Percentiles rank a stretch among this genome's conserved stretches.
phyloP scores from a whole-genome alignment of 2,113 vertebrate species.

The Propithecus coquereli region DNA sequence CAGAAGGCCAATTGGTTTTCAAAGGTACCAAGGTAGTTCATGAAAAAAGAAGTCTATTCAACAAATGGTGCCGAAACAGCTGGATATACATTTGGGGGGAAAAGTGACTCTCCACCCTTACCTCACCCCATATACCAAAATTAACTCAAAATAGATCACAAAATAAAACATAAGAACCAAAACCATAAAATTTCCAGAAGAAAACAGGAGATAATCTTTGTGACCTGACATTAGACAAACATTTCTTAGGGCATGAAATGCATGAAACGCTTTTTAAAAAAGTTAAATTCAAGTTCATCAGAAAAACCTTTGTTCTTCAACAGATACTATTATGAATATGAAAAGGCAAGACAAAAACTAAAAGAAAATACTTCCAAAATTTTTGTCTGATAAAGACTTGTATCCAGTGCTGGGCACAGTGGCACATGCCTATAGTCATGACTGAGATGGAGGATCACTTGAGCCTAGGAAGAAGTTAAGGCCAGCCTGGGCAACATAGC shows the following conservation, averaged over 20 bases:
- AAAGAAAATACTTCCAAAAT: not conserved
- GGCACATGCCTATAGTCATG: too few species aligned
- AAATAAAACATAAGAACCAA: not conserved
- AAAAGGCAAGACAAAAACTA: not conserved
- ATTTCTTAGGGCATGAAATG: not conserved
- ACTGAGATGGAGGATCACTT: too few species aligned
- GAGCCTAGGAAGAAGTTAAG: too few species aligned
- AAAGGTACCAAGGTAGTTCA: not conserved
- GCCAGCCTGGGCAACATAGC: too few species aligned
- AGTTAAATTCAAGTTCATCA: not conserved
- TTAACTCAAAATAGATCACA: not conserved
- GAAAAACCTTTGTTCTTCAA: not conserved
- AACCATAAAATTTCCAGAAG: not conserved
- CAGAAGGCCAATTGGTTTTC: not conserved
- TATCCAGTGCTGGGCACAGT: not conserved
- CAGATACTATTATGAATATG: not conserved
- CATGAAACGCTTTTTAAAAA: not conserved
- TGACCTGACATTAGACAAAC: not conserved
- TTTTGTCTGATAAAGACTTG: not conserved
- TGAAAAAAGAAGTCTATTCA: not conserved
- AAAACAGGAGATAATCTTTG: not conserved
- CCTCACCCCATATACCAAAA: not conserved
- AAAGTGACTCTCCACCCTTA: not conserved
- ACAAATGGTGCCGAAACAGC: not conserved
- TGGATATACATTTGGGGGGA: fast-evolving